Conservation (phyloP, 2,888 invertebrate species). For the Tenthredo mesomela region DNA sequence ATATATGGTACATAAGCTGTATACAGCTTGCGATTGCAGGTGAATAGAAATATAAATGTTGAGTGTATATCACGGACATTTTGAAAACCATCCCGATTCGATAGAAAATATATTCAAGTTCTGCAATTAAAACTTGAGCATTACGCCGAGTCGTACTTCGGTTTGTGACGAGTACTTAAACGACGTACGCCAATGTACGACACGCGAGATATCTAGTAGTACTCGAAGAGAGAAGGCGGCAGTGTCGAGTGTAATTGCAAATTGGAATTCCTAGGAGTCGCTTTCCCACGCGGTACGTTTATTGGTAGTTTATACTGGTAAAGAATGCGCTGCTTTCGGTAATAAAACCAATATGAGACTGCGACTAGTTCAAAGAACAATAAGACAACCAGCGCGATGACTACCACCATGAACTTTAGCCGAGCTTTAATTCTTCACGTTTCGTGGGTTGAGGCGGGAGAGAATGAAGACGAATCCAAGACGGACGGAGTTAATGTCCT, state of each 20-base stretch:
- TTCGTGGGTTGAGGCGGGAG: conserved; percentile 1
- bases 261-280: conserved; percentile 47
- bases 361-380: conserved; percentile 42
- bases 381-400: conserved; percentile 33
- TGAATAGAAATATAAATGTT: neutral
- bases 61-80: neutral
- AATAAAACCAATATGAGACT: conserved; percentile 42
- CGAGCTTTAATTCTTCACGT: conserved; percentile 43
- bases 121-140: neutral
- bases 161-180: conserved; percentile 11
- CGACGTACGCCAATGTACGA: neutral
- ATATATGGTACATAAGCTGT: too few species aligned
- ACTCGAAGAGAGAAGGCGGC: neutral
- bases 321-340: conserved; percentile 35
- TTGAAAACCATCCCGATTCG: neutral
- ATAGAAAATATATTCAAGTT: neutral
- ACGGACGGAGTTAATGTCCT: conserved; percentile 49
- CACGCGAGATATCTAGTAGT: neutral
- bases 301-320: conserved; percentile 25
- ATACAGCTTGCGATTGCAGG: neutral
- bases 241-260: conserved; percentile 46
- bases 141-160: neutral
- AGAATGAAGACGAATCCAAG: conserved; percentile 35
- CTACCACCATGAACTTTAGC: conserved; percentile 26
- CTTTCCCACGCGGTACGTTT: conserved; percentile 25